Percentiles rank a stretch among this genome's conserved stretches.
phyloP scores from a whole-genome alignment of 2,797 vertebrate genomes.

The Melanotaenia trifasciata region DNA sequence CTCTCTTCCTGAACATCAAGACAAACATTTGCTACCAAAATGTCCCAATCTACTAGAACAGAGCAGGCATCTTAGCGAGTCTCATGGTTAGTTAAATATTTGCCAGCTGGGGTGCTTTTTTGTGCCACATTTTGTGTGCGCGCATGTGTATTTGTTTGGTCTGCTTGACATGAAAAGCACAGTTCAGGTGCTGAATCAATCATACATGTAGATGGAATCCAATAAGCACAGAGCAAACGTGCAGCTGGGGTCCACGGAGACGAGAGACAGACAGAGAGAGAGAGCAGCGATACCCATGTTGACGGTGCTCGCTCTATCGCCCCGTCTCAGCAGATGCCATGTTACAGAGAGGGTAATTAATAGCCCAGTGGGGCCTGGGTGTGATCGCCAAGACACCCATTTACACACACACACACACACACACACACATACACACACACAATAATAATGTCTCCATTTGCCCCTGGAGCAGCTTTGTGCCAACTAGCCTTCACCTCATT shows the following conservation, averaged over 20 bases:
- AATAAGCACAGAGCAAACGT: slow-evolving; percentile 80
- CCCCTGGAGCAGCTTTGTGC: slow-evolving; percentile 75
- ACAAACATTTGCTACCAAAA: slow-evolving; percentile 57
- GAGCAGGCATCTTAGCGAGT: slow-evolving; percentile 64
- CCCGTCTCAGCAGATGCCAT: slow-evolving; percentile 85
- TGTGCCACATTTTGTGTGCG: slow-evolving; percentile 10
- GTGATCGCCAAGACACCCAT: slow-evolving; percentile 67
- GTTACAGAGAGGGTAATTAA: slow-evolving; percentile 95
- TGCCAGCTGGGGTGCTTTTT: slow-evolving; percentile 75
- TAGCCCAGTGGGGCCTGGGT: slow-evolving; percentile 79
- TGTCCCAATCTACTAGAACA: slow-evolving; percentile 40
- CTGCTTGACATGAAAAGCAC: slow-evolving; percentile 70
- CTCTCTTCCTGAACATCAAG: slow-evolving; percentile 45
- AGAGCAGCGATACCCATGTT: slow-evolving; percentile 54
- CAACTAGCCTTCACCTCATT: slow-evolving; percentile 84
- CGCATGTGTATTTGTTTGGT: slow-evolving; percentile 38
- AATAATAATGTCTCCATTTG: slow-evolving; percentile 84
- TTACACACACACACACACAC: slow-evolving; percentile 41
- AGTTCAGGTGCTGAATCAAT: slow-evolving; percentile 84
- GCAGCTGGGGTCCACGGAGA: slow-evolving; percentile 86
- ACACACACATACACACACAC: slow-evolving; percentile 51
- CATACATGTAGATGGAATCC: slow-evolving; percentile 89
- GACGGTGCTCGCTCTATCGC: slow-evolving; percentile 62
- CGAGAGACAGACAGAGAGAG: slow-evolving; percentile 45
- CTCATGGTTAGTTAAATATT: slow-evolving; percentile 73